Evolutionary conservation across 2,797 vertebrate species (phyloP), one percentile per base, ranked within the genome.

Genomic region (Pyrocephalus nanus): DNA sequence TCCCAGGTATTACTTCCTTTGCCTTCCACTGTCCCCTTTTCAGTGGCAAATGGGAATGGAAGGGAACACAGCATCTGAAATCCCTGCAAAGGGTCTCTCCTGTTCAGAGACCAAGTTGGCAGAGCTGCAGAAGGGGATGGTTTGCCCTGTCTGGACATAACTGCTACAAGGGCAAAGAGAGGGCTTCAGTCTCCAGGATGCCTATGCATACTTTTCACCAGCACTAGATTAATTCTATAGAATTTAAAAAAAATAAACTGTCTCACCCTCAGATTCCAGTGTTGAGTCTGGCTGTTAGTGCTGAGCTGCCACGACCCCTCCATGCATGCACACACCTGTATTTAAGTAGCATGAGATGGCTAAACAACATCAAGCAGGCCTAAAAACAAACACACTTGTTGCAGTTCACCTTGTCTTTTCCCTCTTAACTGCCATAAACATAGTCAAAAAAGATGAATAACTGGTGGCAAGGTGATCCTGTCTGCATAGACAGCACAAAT

Each of bases 251-350:
- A 93, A 93, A 82, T 43, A 88, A 87, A 95, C 90, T 71, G 18
- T 76, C 62, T 78, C 55, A 54, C 26, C 83, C 40, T 96, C 72
- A 87, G 86, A 83, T 91, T 80, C 51, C 65, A 88, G 43, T 73
- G 54, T 92, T 97, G 89, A 88, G 75, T 95, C 96, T 97, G 95
- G 87, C 96, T 74, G 80, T 60, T 42, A 72, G 58, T 11, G 3
- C 61, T 58, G 51, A 70, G 86, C 90, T 91, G 64, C 90, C 79
- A 66, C 82, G 95, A 66, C 34, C 81, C 74, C 61, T 4, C 55
- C 85, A 55, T 27, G n/a, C 34, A 88, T 75, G 73, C 53, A 82
- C 64, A 51, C 15, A 32, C 81, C 58, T 92, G 72, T 97, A 94
- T 93, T 96, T 94, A 91, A 96, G 95, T 29, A 95, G 55, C 5